A percentile compares a stretch with the other conserved stretches of the same genome.
Conservation (phyloP, 2,113 vertebrate genomes). For the Vidua macroura region DNA sequence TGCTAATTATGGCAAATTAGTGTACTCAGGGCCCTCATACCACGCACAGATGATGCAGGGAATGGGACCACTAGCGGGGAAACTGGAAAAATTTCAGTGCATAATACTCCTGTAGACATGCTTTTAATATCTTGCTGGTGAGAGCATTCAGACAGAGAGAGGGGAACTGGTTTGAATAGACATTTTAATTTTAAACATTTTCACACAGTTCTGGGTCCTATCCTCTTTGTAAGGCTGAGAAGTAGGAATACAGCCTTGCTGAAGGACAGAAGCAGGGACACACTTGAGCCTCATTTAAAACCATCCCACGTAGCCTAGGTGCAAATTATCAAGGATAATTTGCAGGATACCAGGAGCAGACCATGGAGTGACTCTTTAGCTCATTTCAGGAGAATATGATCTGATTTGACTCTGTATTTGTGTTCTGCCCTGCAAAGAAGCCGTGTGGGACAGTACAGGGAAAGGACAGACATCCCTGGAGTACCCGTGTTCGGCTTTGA, state of each 20-base stretch:
- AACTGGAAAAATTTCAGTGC: background rate
- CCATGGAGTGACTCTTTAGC: rapidly evolving
- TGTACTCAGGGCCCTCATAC: background rate
- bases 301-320: background rate
- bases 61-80: background rate
- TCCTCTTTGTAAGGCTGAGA: background rate
- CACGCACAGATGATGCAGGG: background rate
- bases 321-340: background rate
- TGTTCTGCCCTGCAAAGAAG: background rate
- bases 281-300: background rate
- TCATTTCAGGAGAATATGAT: background rate
- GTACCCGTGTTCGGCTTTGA: background rate
- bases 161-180: background rate
- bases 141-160: background rate
- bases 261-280: background rate
- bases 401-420: background rate
- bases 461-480: background rate
- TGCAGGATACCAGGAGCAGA: background rate
- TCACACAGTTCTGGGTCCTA: background rate
- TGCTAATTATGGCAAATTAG: background rate
- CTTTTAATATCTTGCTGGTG: background rate
- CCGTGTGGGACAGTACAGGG: rapidly evolving
- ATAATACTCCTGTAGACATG: background rate
- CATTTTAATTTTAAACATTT: background rate
- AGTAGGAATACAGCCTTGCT: background rate